Evolutionary conservation across 2,888 invertebrate species (phyloP).

Genomic region (Tubulanus polymorphus): DNA sequence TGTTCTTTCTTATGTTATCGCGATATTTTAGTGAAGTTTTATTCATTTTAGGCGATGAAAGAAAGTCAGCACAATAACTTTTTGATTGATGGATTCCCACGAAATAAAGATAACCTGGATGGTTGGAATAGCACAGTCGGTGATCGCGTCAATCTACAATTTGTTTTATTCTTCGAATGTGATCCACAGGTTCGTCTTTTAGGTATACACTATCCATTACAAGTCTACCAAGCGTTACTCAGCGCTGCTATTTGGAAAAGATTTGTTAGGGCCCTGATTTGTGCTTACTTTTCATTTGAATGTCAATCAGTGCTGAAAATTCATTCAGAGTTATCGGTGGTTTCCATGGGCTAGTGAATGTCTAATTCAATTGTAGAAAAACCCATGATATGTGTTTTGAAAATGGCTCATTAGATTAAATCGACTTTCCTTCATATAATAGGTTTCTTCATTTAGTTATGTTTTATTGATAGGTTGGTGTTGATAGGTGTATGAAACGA

Average conservation of each 20-base stretch:
- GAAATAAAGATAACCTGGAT: constrained; percentile 92
- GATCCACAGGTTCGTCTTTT: constrained; percentile 61
- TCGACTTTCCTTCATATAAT: no score
- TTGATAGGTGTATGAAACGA: constrained; percentile 77
- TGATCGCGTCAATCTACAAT: constrained; percentile 76
- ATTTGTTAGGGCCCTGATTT: not conserved
- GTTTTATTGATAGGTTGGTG: constrained; percentile 66
- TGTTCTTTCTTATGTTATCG: no score
- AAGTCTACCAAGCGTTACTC: not conserved
- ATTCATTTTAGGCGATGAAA: constrained; percentile 49
- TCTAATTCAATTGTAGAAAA: no score
- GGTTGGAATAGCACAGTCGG: constrained; percentile 86
- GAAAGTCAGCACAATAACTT: no score
- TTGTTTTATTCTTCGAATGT: constrained; percentile 91
- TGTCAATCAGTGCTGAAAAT: no score
- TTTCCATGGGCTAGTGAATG: no score
- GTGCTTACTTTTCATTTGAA: not conserved
- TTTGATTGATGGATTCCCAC: constrained; percentile 96
- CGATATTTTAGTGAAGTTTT: no score
- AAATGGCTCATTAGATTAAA: no score
- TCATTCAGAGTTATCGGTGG: no score
- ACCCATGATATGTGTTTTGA: no score
- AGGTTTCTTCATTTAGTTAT: not conserved
- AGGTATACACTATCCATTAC: not conserved
- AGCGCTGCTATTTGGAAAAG: not conserved